Base-by-base conservation (phyloP, 1,140 invertebrate species). In the Triops longicaudatus region DNA sequence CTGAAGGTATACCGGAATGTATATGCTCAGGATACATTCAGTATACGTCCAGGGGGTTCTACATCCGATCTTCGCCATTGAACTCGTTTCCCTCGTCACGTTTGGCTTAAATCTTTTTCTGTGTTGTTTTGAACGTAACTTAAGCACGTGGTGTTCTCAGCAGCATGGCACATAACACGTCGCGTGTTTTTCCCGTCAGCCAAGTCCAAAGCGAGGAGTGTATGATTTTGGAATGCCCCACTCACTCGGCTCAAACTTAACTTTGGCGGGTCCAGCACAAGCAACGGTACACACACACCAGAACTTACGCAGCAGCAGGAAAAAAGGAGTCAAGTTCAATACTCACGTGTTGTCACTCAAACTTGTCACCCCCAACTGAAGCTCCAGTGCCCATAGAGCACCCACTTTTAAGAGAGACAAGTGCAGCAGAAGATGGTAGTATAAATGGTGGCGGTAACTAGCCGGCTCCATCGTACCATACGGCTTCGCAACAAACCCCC, bases 1-100 rank as follows among this genome's bases (percentile, higher is more conserved):
- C 93, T 95, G 93, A 96, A 96, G 94, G 94, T 96, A 96, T 96
- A 96, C 94, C 94, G 93, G 94, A 96, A 92, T 84, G 93, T 90
- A 87, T 90, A 91, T 88, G 85, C 93, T 96, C 94, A 96, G 94
- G 94, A 96, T 96, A 96, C 94, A 96, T 95, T 96, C 93, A 96
- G 94, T 96, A 96, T 96, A 96, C 94, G 94, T 96, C 92, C 93
- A 95, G 93, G 94, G 83, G 80, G 81, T 82, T 81, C 79, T 82
- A 80, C 78, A 78, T 77, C 75, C 74, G 76, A 71, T 76, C 78
- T 41, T 41, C 74, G 74, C 26, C 28, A 26, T 28, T 73, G 11
- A 50, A 72, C 14, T 73, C 76, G 14, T 75, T 73, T 73, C n/a
- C 42, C 28, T 9, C 17, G 31, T 5, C 22, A 22, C 12, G 7